phyloP scores from a whole-genome alignment of 2,113 vertebrate genomes.

The Bucco capensis region DNA sequence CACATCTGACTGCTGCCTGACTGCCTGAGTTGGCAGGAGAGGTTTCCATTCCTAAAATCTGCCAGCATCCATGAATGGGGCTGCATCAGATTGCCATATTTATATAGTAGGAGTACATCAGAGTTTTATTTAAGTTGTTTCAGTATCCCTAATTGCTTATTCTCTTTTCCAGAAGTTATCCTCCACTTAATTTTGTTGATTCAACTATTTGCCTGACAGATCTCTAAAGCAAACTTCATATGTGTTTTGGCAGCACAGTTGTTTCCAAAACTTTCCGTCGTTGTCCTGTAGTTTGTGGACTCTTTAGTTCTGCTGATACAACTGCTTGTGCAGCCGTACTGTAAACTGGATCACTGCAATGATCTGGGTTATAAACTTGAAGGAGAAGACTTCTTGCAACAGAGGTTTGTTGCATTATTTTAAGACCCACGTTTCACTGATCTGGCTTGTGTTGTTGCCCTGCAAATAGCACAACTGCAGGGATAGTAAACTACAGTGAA shows the following conservation, averaged over 20 bases:
- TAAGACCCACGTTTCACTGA: not conserved
- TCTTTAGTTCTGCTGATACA: not conserved
- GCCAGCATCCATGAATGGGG: not conserved
- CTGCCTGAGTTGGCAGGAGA: not conserved
- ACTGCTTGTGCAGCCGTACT: not conserved
- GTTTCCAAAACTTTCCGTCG: not conserved
- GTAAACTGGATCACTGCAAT: not conserved
- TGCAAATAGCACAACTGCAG: not conserved
- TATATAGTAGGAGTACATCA: not conserved
- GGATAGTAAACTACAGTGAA: not conserved
- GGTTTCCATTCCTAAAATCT: not conserved
- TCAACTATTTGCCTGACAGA: not conserved
- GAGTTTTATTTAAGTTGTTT: not conserved
- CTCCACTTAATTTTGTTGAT: not conserved
- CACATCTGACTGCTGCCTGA: not conserved
- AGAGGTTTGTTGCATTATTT: not conserved
- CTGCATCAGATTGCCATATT: accelerated
- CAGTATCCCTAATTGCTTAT: not conserved
- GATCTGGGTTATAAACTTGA: not conserved
- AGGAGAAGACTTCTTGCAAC: not conserved
- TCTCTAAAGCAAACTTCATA: not conserved
- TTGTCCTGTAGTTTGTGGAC: not conserved
- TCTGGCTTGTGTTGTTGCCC: not conserved
- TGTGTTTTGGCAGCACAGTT: not conserved
- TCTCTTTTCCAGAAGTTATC: not conserved